Evolutionary conservation across 2,888 invertebrate genomes (phyloP), one percentile per base, ranked within the genome.

Genomic region (Hydropsyche betteni): DNA sequence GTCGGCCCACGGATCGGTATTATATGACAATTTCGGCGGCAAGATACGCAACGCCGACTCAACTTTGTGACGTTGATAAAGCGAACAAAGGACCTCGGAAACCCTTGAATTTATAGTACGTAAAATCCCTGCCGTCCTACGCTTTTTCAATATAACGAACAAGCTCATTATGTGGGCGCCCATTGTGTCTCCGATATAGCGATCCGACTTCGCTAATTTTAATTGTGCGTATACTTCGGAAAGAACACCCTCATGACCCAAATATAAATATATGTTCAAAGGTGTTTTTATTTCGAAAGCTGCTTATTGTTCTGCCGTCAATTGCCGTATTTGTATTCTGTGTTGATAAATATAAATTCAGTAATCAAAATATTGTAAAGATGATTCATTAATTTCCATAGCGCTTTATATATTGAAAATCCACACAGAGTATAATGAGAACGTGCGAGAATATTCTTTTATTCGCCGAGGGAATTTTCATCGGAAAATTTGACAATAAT

Each of bases 51-150:
- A 55, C 69, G 14, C 50, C 75, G 52, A 69, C 58, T 75, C 51
- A 44, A 52, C 69, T 75, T 73, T 75, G 51, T 72, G 73, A 75
- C 75, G 68, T 75, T 75, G 75, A 75, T 70, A 75, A 75, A 75
- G 75, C 75, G 72, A 55, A 75, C 75, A 75, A 75, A 75, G 72
- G 75, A 68, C 75, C 75, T 72, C 53, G 72, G 75, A 53, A 61
- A 68, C 55, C 58, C 58, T 55, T 16, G 36, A 52, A 58, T 50
- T 61, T 44, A 44, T 44, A 44, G 44, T 44, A 44, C 44, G 44
- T 44, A 44, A 44, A 44, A 44, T 44, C 44, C 44, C 44, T 44
- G 55, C 14, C 55, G 55, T 44, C 55, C 55, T 55, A 14, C 55
- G 64, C 64, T 64, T 36, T 64, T 64, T 64, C 64, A 64, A 64